Evolutionary conservation across 1,140 invertebrate species (phyloP).

Genomic region (Capitella teleta): DNA sequence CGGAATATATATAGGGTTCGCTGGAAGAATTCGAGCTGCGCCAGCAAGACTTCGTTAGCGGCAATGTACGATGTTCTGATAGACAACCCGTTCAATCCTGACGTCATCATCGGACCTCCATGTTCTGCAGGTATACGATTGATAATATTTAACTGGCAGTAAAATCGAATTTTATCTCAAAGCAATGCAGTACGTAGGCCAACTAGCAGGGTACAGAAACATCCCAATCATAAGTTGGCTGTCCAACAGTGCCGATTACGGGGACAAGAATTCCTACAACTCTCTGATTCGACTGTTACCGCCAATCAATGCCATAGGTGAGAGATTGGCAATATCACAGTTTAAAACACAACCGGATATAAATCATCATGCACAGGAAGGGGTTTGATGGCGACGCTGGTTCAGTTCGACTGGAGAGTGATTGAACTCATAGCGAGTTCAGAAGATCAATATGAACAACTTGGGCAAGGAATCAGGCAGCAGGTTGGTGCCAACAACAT

Average conservation of each 20-base stretch:
- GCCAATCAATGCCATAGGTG: slow-evolving; percentile 25
- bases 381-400: neutral
- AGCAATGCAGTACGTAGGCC: slow-evolving; percentile 30
- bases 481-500: neutral
- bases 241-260: slow-evolving; percentile 16
- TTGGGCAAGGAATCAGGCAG: neutral
- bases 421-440: neutral
- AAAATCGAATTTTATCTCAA: neutral
- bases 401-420: neutral
- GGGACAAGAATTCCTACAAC: slow-evolving; percentile 24
- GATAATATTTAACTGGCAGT: neutral
- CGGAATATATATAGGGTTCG: slow-evolving; percentile 26
- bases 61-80: slow-evolving; percentile 21
- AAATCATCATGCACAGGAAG: neutral
- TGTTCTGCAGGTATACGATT: slow-evolving; percentile 25
- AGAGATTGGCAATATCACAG: no score
- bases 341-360: no score
- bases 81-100: slow-evolving; percentile 18
- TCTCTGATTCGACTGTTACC: slow-evolving; percentile 27
- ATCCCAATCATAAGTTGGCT: slow-evolving; percentile 35
- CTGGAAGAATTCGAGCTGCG: slow-evolving; percentile 30
- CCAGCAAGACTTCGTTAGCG: slow-evolving; percentile 24
- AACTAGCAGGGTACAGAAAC: slow-evolving; percentile 30
- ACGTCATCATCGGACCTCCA: slow-evolving; percentile 30
- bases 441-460: neutral